A percentile compares a stretch with the other conserved stretches of the same genome.
Evolutionary conservation across 2,797 vertebrate species (phyloP).

Genomic region (Halcyon badia): DNA sequence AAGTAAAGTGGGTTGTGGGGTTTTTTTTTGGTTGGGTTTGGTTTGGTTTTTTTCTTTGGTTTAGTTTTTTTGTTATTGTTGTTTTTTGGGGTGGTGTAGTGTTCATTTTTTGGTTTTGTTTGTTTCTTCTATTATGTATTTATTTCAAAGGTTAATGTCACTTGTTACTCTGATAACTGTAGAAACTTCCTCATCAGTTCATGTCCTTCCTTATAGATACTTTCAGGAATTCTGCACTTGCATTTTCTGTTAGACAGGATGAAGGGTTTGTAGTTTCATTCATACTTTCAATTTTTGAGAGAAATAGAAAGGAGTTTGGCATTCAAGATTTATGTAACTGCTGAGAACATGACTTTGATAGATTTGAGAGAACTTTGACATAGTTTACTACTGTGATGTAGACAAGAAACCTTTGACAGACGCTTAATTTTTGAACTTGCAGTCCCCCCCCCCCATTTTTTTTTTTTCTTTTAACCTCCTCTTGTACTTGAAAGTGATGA

Average conservation of each 20-base stretch:
- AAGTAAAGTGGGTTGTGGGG: not conserved
- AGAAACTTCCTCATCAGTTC: not conserved
- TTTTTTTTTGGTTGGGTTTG: too few relatives aligned
- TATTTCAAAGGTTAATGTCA: not conserved
- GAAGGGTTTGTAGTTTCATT: constrained; percentile 1
- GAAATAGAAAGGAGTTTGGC: not conserved
- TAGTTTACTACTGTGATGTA: not conserved
- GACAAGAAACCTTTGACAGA: not conserved
- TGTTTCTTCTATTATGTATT: not conserved
- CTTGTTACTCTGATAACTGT: not conserved
- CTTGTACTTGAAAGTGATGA: not conserved
- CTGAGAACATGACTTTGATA: not conserved
- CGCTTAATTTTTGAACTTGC: not conserved
- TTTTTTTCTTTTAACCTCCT: not conserved
- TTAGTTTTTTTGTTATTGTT: too few relatives aligned
- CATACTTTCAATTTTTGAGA: not conserved
- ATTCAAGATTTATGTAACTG: not conserved
- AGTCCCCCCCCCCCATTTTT: not conserved
- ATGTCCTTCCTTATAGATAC: not conserved
- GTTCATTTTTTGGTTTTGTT: too few relatives aligned
- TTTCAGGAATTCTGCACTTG: not conserved
- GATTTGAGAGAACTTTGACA: constrained; percentile 7
- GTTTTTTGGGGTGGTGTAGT: too few relatives aligned
- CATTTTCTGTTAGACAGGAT: not conserved
- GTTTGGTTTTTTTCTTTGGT: not conserved